These are phyloP conservation scores for Varroa destructor DNA, from an alignment of 1,140 invertebrate species.

Conservation along the genomic window DNA sequence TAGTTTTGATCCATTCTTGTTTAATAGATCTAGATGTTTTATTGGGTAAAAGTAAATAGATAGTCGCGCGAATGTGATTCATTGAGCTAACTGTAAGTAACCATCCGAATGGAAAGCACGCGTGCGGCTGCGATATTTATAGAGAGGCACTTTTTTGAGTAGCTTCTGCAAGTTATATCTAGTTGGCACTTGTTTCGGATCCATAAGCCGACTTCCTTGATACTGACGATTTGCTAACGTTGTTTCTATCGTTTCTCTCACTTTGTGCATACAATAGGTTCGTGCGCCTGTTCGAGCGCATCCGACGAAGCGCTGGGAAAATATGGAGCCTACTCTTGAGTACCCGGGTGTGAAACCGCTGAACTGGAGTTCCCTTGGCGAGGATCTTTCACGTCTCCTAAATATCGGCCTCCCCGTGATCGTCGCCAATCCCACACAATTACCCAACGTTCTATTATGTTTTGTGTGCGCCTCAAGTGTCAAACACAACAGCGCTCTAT, in stretches of 20 bases:
- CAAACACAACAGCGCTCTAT: slow-evolving; percentile 20
- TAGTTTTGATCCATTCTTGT: background rate
- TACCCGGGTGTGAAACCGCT: slow-evolving; percentile 21
- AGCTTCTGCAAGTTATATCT: too few relatives aligned
- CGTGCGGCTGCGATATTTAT: too few relatives aligned
- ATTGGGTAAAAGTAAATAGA: too few relatives aligned
- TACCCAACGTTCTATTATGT: slow-evolving; percentile 14
- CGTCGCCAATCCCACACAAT: slow-evolving; percentile 2
- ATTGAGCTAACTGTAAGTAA: too few relatives aligned
- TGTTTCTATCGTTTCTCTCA: too few relatives aligned
- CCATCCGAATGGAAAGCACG: too few relatives aligned
- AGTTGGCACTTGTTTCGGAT: too few relatives aligned
- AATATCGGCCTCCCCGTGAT: slow-evolving; percentile 22
- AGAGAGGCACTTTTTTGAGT: too few relatives aligned
- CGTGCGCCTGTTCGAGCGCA: background rate
- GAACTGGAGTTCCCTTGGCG: slow-evolving; percentile 21
- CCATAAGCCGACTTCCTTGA: too few relatives aligned
- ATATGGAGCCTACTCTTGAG: slow-evolving; percentile 13
- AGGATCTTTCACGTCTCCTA: slow-evolving; percentile 9
- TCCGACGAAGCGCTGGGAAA: slow-evolving; percentile 10
- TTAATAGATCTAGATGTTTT: too few relatives aligned
- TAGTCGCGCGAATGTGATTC: too few relatives aligned
- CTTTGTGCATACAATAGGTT: background rate
- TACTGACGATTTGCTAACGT: too few relatives aligned
- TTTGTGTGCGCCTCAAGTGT: slow-evolving; percentile 26